Percentiles rank a stretch among this genome's conserved stretches.
phyloP scores from a whole-genome alignment of 2,888 invertebrate genomes.

The Malachius bipustulatus region DNA sequence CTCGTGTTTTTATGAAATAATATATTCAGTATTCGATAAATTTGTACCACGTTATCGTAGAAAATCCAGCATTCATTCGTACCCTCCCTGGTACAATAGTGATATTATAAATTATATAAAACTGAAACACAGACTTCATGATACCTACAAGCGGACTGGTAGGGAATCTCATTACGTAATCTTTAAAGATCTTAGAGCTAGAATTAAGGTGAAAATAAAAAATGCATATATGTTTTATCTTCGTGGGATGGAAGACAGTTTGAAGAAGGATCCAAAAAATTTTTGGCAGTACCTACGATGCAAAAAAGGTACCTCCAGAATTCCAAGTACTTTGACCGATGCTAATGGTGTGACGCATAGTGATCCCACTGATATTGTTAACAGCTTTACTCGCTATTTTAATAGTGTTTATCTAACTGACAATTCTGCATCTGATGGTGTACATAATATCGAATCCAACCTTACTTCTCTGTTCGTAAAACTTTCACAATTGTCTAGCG shows the following conservation, averaged over 20 bases:
- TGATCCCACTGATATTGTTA: too few species aligned
- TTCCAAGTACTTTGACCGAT: too few species aligned
- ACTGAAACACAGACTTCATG: neutral
- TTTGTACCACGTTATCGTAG: neutral
- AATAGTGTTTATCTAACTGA: too few species aligned
- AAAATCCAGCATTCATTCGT: too few species aligned
- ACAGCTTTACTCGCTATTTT: too few species aligned
- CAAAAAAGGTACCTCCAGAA: too few species aligned
- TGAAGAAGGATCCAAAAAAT: neutral
- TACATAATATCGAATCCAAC: too few species aligned
- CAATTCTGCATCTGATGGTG: too few species aligned
- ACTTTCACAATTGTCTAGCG: too few species aligned
- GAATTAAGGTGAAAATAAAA: neutral
- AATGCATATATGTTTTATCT: neutral
- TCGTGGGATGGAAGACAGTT: neutral
- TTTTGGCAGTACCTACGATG: neutral
- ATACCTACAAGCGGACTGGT: neutral
- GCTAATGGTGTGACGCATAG: too few species aligned
- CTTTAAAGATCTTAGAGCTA: neutral
- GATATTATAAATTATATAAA: neutral
- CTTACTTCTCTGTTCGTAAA: too few species aligned
- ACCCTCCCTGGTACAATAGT: neutral
- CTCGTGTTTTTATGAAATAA: neutral
- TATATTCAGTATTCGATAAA: neutral
- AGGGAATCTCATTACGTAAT: neutral